Percentiles rank a stretch among this genome's conserved stretches.
Evolutionary conservation across 2,888 invertebrate species (phyloP).

Genomic region (Pristionchus maxplancki): DNA sequence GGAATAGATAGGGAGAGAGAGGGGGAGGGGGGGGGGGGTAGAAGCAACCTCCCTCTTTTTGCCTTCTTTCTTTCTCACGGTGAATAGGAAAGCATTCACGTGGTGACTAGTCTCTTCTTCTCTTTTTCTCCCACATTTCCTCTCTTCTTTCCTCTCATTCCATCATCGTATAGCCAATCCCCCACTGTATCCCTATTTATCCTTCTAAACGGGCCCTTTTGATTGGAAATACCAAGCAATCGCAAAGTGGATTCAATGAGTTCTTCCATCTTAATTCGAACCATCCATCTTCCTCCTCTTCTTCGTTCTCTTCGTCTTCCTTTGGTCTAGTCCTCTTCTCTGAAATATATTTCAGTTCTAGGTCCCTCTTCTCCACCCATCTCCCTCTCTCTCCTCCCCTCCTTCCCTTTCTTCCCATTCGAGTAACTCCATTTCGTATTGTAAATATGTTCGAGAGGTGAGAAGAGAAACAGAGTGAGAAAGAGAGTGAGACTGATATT

Average conservation of each 20-base stretch:
- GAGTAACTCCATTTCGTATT: neutral
- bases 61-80: neutral
- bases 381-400: neutral
- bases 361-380: neutral
- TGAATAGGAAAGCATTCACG: constrained; percentile 31
- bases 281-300: constrained; percentile 8
- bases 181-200: neutral
- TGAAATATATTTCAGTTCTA: neutral
- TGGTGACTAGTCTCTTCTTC: constrained; percentile 6
- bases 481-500: neutral
- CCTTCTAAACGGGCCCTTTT: neutral
- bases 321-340: neutral
- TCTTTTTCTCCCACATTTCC: neutral
- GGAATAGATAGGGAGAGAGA: neutral
- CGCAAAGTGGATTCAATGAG: neutral
- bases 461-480: neutral
- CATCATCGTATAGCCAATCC: neutral
- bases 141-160: neutral
- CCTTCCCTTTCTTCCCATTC: neutral
- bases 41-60: neutral
- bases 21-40: neutral
- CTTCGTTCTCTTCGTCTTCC: neutral
- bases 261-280: neutral
- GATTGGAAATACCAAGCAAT: neutral
- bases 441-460: neutral